Conservation (phyloP, 1,140 invertebrate species). For the Sitophilus oryzae region DNA sequence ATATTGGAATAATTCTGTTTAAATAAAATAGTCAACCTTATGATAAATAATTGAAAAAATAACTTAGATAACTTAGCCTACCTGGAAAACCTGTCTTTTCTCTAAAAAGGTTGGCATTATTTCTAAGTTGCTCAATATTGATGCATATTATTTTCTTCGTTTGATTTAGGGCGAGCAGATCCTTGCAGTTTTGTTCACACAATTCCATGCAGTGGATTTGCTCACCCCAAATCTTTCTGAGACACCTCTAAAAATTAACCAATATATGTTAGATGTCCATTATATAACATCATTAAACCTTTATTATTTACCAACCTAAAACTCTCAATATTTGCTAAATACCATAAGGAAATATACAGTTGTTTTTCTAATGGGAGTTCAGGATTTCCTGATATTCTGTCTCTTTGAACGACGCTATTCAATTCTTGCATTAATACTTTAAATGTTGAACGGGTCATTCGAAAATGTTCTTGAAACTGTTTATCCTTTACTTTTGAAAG, state of each 20-base stretch:
- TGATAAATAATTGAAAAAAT: background rate
- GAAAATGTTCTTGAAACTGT: background rate
- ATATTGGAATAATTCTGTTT: too few relatives aligned
- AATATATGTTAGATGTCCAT: too few relatives aligned
- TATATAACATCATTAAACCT: too few relatives aligned
- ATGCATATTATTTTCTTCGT: background rate
- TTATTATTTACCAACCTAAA: too few relatives aligned
- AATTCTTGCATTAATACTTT: background rate
- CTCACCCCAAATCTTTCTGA: background rate
- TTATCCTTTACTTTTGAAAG: background rate
- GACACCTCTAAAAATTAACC: background rate
- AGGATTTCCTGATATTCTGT: background rate
- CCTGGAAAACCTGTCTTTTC: slow-evolving; percentile 1
- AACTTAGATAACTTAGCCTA: background rate
- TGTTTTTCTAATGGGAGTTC: slow-evolving; percentile 1
- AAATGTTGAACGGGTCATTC: background rate
- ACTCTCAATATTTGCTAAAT: slow-evolving; percentile 1
- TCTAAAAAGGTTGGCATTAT: background rate
- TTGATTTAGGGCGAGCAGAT: background rate
- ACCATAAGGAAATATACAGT: background rate
- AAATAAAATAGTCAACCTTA: too few relatives aligned
- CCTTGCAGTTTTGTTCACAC: background rate
- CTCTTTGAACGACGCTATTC: background rate
- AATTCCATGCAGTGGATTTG: slow-evolving; percentile 1
- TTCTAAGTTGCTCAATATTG: background rate